A percentile compares a stretch with the other conserved stretches of the same genome.
Conservation (phyloP, 2,113 vertebrate species). For the Tichodroma muraria region DNA sequence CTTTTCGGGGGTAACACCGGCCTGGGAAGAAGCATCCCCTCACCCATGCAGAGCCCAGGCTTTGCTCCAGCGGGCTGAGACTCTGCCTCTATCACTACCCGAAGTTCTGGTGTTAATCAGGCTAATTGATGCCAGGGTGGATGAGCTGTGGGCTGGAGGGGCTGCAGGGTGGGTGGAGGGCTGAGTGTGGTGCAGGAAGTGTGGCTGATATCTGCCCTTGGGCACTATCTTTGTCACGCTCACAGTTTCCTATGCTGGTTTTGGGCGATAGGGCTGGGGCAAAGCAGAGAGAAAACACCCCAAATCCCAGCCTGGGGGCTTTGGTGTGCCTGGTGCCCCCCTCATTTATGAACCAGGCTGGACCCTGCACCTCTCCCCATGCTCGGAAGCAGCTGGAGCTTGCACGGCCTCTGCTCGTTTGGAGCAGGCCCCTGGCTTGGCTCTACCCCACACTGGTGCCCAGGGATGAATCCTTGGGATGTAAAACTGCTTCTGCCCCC, state of each 20-base stretch:
- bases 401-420: not conserved
- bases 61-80: not conserved
- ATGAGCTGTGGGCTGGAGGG: not conserved
- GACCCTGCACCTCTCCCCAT: fast-evolving
- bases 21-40: not conserved
- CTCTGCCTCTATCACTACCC: fast-evolving
- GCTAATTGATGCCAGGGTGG: not conserved
- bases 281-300: not conserved
- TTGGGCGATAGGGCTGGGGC: not conserved
- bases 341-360: not conserved
- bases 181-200: not conserved
- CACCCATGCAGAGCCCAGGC: fast-evolving
- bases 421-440: not conserved
- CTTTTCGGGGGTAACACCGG: not conserved
- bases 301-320: not conserved
- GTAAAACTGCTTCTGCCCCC: not conserved
- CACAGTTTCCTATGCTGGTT: not conserved
- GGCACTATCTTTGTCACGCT: not conserved
- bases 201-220: not conserved
- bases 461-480: not conserved
- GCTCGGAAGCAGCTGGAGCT: fast-evolving
- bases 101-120: not conserved
- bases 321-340: fast-evolving
- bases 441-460: too few relatives aligned
- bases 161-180: not conserved